Evolutionary conservation across 2,113 vertebrate species (phyloP).

Genomic region (Platycercus adscitus): DNA sequence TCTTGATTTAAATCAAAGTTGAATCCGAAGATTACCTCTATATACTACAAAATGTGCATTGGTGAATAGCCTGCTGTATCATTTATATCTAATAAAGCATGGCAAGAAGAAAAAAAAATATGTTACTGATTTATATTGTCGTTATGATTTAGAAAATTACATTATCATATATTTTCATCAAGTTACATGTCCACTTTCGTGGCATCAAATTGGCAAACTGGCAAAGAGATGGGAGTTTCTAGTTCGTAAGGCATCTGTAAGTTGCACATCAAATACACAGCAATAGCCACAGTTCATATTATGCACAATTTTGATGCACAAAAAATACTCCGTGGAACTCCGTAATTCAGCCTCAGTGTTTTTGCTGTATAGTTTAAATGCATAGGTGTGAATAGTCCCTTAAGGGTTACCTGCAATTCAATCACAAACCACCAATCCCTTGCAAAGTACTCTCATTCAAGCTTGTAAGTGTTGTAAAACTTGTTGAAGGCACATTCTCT

Average conservation of each 20-base stretch:
- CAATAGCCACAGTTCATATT: background rate
- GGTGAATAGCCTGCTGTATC: background rate
- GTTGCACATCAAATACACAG: background rate
- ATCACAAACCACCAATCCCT: background rate
- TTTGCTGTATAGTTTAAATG: background rate
- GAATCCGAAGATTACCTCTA: background rate
- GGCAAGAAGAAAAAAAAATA: background rate
- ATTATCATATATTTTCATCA: background rate
- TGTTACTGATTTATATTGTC: background rate
- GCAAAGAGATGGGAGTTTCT: background rate
- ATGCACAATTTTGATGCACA: background rate
- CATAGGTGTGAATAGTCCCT: background rate
- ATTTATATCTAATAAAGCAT: background rate
- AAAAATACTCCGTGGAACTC: background rate
- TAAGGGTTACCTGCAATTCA: background rate
- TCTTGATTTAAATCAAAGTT: background rate
- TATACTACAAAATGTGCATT: background rate
- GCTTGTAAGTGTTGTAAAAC: background rate
- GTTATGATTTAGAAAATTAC: background rate
- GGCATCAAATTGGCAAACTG: background rate
- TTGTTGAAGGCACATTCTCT: background rate
- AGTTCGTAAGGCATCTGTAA: background rate
- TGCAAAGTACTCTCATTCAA: background rate
- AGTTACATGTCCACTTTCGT: background rate
- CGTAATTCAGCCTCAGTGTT: background rate